These are phyloP conservation scores for Drosophila takahashii DNA, from an alignment of 1,140 invertebrate species.

Conservation along the genomic window DNA sequence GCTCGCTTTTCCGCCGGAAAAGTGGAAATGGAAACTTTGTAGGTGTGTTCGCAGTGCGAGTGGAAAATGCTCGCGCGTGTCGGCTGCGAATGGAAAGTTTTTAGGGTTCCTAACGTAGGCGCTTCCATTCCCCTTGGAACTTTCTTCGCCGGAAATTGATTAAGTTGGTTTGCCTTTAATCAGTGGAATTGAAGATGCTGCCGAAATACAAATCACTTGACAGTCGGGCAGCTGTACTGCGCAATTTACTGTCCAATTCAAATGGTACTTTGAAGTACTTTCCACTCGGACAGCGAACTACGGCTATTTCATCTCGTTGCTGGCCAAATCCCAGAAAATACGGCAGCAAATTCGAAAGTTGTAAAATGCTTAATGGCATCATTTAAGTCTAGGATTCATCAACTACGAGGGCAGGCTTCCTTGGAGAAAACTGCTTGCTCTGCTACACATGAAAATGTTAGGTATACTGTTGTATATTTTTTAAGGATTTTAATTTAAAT, in stretches of 20 bases:
- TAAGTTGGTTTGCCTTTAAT: slow-evolving; percentile 71
- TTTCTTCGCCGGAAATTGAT: slow-evolving; percentile 71
- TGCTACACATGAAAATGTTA: slow-evolving; percentile 7
- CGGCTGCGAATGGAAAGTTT: slow-evolving; percentile 42
- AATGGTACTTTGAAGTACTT: slow-evolving; percentile 34
- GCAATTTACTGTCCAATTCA: slow-evolving; percentile 8
- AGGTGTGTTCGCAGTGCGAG: slow-evolving; percentile 12
- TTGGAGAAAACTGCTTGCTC: not conserved
- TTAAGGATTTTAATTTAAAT: too few species aligned
- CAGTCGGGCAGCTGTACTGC: slow-evolving; percentile 14
- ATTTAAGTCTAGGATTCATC: slow-evolving; percentile 29
- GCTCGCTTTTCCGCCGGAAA: slow-evolving; percentile 15
- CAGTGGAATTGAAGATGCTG: slow-evolving; percentile 48
- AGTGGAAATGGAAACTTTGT: slow-evolving; percentile 51
- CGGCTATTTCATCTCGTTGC: not conserved
- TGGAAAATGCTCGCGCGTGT: slow-evolving; percentile 51
- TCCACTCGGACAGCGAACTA: not conserved
- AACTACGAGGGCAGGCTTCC: slow-evolving; percentile 6
- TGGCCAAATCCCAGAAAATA: slow-evolving; percentile 34
- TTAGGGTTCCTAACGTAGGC: not conserved
- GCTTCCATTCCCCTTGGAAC: slow-evolving; percentile 17
- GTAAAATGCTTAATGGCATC: slow-evolving; percentile 37
- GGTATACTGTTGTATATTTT: not conserved
- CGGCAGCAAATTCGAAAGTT: slow-evolving; percentile 31
- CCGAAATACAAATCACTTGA: slow-evolving; percentile 65